phyloP scores from a whole-genome alignment of 1,140 invertebrate genomes.

The Drosophila melanica region DNA sequence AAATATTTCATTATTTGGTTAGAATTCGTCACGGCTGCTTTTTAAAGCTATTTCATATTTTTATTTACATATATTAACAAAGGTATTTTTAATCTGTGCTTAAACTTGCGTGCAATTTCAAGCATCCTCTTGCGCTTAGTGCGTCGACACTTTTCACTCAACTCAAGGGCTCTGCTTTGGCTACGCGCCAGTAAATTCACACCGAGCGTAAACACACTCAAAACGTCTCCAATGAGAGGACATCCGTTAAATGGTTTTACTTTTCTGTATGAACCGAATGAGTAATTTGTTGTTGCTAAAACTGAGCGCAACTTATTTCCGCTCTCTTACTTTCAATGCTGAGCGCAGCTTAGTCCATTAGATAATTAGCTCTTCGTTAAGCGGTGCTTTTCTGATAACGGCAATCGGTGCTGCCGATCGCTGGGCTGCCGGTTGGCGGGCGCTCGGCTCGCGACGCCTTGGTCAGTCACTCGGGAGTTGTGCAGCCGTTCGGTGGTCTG shows the following conservation, averaged over 20 bases:
- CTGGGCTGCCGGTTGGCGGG: conserved; percentile 5
- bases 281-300: not conserved
- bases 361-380: not conserved
- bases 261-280: no score
- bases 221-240: not conserved
- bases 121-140: conserved; percentile 40
- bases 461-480: conserved; percentile 72
- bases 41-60: not conserved
- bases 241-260: no score
- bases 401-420: conserved; percentile 32
- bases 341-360: not conserved
- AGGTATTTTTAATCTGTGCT: conserved; percentile 2
- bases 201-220: conserved; percentile 7
- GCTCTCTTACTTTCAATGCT: not conserved
- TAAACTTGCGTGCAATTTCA: conserved; percentile 22
- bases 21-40: no score
- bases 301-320: not conserved
- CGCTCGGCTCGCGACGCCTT: conserved; percentile 10
- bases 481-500: conserved; percentile 49
- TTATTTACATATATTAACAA: not conserved
- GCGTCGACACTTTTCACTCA: conserved; percentile 31
- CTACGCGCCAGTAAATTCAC: conserved; percentile 24
- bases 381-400: conserved; percentile 37
- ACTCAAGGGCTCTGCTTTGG: conserved; percentile 20
- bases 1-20: not conserved